phyloP scores from a whole-genome alignment of 2,888 invertebrate genomes.

The Epinotia nisella region DNA sequence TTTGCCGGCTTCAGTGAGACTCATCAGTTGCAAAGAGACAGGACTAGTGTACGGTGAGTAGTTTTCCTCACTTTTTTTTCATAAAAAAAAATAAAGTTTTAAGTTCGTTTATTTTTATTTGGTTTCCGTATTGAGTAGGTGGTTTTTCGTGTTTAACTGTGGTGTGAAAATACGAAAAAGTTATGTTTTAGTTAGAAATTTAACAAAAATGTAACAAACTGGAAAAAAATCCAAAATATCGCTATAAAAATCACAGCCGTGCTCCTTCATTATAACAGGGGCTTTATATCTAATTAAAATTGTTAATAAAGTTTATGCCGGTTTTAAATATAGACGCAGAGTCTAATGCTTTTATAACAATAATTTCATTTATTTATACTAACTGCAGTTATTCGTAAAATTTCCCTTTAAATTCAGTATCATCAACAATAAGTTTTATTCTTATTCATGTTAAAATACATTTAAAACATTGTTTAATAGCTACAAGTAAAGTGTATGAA shows the following conservation, averaged over 20 bases:
- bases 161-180: background rate
- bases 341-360: too few species aligned
- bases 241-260: background rate
- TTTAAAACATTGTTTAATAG: background rate
- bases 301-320: background rate
- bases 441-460: background rate
- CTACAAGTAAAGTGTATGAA: background rate
- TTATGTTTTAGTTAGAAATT: background rate
- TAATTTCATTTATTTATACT: background rate
- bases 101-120: background rate
- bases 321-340: too few species aligned
- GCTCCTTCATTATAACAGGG: background rate
- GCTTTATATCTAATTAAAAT: background rate
- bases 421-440: background rate
- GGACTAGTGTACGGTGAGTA: conserved; percentile 40
- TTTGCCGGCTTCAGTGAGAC: conserved; percentile 16
- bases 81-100: background rate
- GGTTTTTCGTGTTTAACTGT: background rate
- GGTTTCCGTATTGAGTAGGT: conserved; percentile 21
- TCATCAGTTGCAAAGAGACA: conserved; percentile 38
- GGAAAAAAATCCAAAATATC: background rate
- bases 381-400: background rate
- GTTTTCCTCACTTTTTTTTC: conserved; percentile 9
- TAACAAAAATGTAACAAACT: background rate
- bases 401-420: background rate